Conservation (phyloP, 2,113 vertebrate genomes). For the Corynorhinus townsendii region DNA sequence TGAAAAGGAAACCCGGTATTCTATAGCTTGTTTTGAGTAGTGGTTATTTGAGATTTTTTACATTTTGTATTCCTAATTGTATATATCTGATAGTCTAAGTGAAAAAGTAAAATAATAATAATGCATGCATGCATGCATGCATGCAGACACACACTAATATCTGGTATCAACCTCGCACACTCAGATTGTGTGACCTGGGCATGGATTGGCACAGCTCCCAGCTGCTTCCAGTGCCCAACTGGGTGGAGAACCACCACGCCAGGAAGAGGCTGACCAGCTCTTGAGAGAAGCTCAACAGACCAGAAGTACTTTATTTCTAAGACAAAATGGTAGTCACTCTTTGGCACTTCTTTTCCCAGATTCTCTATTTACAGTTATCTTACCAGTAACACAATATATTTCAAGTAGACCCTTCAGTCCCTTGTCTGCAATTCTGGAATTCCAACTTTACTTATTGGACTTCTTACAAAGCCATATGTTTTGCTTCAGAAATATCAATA, state of each 20-base stretch:
- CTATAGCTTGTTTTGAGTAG: background rate
- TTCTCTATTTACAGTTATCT: background rate
- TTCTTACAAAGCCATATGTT: background rate
- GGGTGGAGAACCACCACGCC: background rate
- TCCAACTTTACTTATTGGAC: background rate
- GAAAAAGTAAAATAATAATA: background rate
- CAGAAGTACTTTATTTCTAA: background rate
- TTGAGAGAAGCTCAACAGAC: background rate
- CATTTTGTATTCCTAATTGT: background rate
- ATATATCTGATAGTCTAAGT: background rate
- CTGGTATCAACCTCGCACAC: background rate
- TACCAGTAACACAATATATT: background rate
- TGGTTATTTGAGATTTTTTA: background rate
- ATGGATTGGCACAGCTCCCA: background rate
- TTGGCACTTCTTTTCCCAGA: background rate
- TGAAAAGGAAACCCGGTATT: background rate
- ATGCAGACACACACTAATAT: no score
- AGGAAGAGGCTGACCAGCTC: background rate
- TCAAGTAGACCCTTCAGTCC: background rate
- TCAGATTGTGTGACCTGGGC: background rate
- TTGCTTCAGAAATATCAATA: slow-evolving; percentile 23
- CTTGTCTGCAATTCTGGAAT: background rate
- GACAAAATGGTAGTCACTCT: background rate
- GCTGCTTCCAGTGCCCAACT: background rate
- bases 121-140: background rate